Percentiles rank a stretch among this genome's conserved stretches.
These are phyloP conservation scores for Pentalonia nigronervosa DNA, from an alignment of 1,140 invertebrate genomes.

Conservation along the genomic window DNA sequence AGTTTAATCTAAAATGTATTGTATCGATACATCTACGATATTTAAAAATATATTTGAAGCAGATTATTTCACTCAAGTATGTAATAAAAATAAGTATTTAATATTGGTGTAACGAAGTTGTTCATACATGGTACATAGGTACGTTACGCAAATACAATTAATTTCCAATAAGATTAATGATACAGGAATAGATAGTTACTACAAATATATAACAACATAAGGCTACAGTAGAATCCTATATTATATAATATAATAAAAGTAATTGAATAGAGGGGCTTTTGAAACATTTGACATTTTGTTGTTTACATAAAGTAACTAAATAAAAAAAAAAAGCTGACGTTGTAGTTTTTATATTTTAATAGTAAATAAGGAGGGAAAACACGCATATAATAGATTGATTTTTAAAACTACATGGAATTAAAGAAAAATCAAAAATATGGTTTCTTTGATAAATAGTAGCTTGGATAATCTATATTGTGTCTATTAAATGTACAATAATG, in stretches of 20 bases:
- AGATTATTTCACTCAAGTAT: not conserved
- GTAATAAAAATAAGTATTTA: not conserved
- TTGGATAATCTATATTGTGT: not conserved
- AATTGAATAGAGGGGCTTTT: not conserved
- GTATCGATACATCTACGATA: not conserved
- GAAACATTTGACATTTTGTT: not conserved
- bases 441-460: not conserved
- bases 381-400: not conserved
- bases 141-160: not conserved
- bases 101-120: not conserved
- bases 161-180: not conserved
- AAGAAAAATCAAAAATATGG: not conserved
- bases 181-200: not conserved
- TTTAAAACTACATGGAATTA: not conserved
- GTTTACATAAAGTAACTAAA: not conserved
- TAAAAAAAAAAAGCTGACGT: not conserved
- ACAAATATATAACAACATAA: not conserved
- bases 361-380: not conserved
- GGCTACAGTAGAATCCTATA: not conserved
- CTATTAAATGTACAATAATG: not conserved
- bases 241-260: not conserved
- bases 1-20: not conserved
- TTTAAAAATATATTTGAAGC: not conserved
- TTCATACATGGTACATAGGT: no score
- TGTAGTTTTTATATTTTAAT: not conserved